phyloP scores from a whole-genome alignment of 1,140 invertebrate genomes.

The Vanessa tameamea region DNA sequence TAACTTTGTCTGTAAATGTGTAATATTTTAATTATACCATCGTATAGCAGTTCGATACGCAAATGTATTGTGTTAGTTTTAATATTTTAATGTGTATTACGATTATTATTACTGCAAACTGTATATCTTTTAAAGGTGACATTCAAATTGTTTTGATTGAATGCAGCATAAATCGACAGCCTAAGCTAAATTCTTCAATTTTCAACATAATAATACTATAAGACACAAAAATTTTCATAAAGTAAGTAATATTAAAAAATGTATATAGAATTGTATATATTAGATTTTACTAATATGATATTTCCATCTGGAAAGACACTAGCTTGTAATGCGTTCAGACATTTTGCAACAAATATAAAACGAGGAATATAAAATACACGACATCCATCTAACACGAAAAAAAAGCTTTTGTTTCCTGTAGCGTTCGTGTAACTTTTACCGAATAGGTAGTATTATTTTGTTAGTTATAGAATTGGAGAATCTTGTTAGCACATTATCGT shows the following conservation, averaged over 20 bases:
- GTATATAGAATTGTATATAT: conserved; percentile 69
- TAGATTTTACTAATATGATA: conserved; percentile 54
- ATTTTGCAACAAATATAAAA: conserved; percentile 29
- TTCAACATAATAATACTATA: conserved; percentile 29
- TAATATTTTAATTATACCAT: neutral
- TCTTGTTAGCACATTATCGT: no score
- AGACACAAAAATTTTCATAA: conserved; percentile 32
- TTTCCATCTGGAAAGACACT: conserved; percentile 42
- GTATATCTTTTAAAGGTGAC: no score
- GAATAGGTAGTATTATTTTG: no score
- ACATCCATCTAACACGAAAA: no score
- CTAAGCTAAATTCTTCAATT: conserved; percentile 28
- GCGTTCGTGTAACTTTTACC: no score
- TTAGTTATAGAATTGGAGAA: no score
- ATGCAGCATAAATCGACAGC: neutral
- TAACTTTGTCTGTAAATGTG: neutral
- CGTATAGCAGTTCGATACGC: neutral
- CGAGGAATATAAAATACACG: neutral
- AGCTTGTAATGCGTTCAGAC: conserved; percentile 25
- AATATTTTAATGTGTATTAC: neutral
- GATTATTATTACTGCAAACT: neutral
- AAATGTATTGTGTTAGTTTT: neutral
- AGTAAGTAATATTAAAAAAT: conserved; percentile 39
- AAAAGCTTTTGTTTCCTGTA: no score
- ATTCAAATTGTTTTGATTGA: neutral